phyloP scores from a whole-genome alignment of 2,888 invertebrate genomes.

The Drosophila nigritarsus region DNA sequence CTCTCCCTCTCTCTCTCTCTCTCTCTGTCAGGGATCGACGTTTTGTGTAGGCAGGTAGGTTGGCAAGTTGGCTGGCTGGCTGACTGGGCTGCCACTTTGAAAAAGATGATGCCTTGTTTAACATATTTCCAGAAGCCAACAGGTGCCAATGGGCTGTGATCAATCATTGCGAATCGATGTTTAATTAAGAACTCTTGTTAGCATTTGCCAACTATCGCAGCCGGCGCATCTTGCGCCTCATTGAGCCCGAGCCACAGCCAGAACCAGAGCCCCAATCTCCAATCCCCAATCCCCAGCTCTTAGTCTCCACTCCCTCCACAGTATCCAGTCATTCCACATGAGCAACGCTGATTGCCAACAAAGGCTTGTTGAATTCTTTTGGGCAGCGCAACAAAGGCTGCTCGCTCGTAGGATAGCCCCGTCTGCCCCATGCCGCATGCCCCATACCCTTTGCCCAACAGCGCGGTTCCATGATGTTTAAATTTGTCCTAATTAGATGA shows the following conservation, averaged over 20 bases:
- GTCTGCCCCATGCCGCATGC: slow-evolving; percentile 7
- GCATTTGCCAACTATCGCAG: slow-evolving; percentile 75
- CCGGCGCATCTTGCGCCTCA: slow-evolving; percentile 61
- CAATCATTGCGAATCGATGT: slow-evolving; percentile 85
- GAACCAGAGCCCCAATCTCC: slow-evolving; percentile 20
- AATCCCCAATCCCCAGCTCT: slow-evolving; percentile 5
- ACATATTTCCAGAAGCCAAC: slow-evolving; percentile 85
- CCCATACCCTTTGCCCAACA: slow-evolving; percentile 21
- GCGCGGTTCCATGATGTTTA: slow-evolving; percentile 71
- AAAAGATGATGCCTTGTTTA: slow-evolving; percentile 82
- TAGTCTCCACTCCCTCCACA: background rate
- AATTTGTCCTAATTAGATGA: slow-evolving; percentile 85
- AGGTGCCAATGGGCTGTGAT: slow-evolving; percentile 85
- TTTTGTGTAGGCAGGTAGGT: slow-evolving; percentile 26
- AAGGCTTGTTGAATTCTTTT: slow-evolving; percentile 67
- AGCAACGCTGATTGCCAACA: slow-evolving; percentile 68
- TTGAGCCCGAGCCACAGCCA: slow-evolving; percentile 1
- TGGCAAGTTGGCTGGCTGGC: slow-evolving; percentile 46
- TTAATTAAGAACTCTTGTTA: slow-evolving; percentile 85
- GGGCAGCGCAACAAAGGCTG: slow-evolving; percentile 29
- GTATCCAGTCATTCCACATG: slow-evolving; percentile 41
- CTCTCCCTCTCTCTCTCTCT: background rate
- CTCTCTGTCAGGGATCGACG: slow-evolving; percentile 6
- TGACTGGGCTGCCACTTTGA: slow-evolving; percentile 49
- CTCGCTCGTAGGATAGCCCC: slow-evolving; percentile 44